Evolutionary conservation across 1,140 invertebrate genomes (phyloP), one percentile per base, ranked within the genome.

Genomic region (Diabrotica virgifera): DNA sequence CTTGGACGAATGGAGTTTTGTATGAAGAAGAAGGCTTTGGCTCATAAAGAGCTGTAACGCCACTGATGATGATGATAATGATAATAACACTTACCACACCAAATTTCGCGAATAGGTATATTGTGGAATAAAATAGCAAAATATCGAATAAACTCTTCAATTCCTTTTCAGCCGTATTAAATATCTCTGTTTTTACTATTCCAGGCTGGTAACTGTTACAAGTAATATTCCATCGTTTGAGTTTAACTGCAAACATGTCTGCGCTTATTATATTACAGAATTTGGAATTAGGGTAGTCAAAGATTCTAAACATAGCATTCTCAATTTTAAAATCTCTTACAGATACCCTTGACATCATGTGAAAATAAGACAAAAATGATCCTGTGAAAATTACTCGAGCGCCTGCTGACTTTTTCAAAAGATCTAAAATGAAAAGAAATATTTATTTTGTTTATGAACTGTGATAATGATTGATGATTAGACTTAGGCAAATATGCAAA

Each of bases 391-490:
- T 6, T 9, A 61, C 36, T 61, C 46, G 24, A n/a, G 38, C 51
- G 11, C 11, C 11, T 51, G 6, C 38, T 12, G 59, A 61, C 36
- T 61, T 61, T 37, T 61, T 61, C 51, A 61, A 37, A 24, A 61
- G 24, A 24, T 52, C 59, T 61, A 40, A n/a, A 51, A 61, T 37
- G 38, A 40, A 38, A 13, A 50, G 36, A 8, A 12, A 38, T 1
- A 24, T 24, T 1, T 24, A 24, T 24, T 24, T 24, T 24, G 1
- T 24, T 24, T 24, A 55, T 24, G 24, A 24, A 24, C 24, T 4
- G 4, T 24, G 4, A 24, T 24, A 24, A 24, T 24, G 4, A 24
- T 24, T 24, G 1, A 24, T 9, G 53, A 55, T 50, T 50, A n/a
- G n/a, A n/a, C n/a, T n/a, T n/a, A n/a, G n/a, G n/a, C n/a, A n/a